A percentile compares a stretch with the other conserved stretches of the same genome.
These are phyloP conservation scores for Caenorhabditis doughertyi DNA, from an alignment of 2,888 invertebrate genomes.

Conservation along the genomic window DNA sequence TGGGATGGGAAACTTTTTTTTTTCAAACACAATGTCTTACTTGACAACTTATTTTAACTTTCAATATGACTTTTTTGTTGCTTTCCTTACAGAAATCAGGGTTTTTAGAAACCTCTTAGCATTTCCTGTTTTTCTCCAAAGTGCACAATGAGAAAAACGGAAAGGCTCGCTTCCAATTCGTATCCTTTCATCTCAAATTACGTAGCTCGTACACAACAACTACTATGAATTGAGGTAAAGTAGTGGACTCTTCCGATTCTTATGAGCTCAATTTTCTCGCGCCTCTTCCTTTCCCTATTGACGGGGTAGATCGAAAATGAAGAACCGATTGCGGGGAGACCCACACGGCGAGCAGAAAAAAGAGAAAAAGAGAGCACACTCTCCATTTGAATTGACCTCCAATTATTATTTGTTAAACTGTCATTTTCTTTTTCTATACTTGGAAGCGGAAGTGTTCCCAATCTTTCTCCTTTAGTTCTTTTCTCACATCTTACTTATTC, in stretches of 20 bases:
- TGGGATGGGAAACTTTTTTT: too few species aligned
- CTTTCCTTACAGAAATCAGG: too few species aligned
- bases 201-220: conserved; percentile 34
- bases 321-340: conserved; percentile 9
- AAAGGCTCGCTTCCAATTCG: conserved; percentile 40
- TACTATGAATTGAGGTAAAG: conserved; percentile 36
- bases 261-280: conserved; percentile 35
- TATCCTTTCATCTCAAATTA: conserved; percentile 47
- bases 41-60: too few species aligned
- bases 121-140: not conserved
- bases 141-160: conserved; percentile 5
- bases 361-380: conserved; percentile 15
- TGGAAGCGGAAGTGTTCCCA: not conserved
- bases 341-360: not conserved
- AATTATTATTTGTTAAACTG: conserved; percentile 59
- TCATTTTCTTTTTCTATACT: conserved; percentile 32
- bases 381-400: conserved; percentile 39
- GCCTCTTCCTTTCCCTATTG: conserved; percentile 22
- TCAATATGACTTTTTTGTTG: too few species aligned
- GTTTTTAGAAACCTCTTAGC: not conserved
- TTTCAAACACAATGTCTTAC: too few species aligned
- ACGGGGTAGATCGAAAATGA: conserved; percentile 12
- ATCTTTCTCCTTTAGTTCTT: not conserved
- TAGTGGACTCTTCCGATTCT: conserved; percentile 13
- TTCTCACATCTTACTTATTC: conserved; percentile 19